Base-by-base conservation (phyloP, 2,888 invertebrate species). In the Rhagium mordax region DNA sequence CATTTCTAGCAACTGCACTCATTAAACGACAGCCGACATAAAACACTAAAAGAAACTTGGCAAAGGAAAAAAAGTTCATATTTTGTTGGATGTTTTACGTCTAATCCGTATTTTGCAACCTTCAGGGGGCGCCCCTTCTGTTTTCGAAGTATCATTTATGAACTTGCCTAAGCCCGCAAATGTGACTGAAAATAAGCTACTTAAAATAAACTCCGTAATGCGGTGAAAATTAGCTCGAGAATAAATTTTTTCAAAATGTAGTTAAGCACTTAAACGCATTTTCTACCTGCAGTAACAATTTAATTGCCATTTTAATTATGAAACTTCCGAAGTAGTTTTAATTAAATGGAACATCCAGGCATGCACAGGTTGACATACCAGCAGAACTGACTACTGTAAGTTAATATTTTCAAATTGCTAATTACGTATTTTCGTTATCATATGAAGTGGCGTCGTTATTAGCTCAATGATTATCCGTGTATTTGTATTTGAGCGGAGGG, bases 251-350 rank as follows among this genome's bases (percentile, higher is more conserved):
- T 62, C n/a, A 49, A 49, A 48, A 62, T n/a, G 49, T 15, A 15
- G 49, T 47, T 24, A 21, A 62, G 49, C 24, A 8, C 48, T n/a
- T 62, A 62, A 62, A 20, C 48, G 48, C 15, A 24, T 62, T 62
- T 48, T 49, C 62, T 62, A 62, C 62, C 29, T 59, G 15, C 27
- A 33, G 62, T 47, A 47, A 48, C 62, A 18, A 10, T 49, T 48
- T 62, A 48, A 62, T 27, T 48, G 48, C 62, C 48, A 62, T 49
- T 62, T 62, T 48, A 62, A 62, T 61, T 47, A 47, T 61, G 48
- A 49, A 62, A 62, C 8, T 62, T 62, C 7, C 24, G 10, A 47
- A 62, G 48, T 21, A 48, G 27, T 62, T 62, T 59, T 29, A 59
- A 59, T 59, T 59, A 59, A 33, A 27, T 29, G 59, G 33, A 59